Evolutionary conservation across 2,888 invertebrate genomes (phyloP).

Genomic region (Chymomyza fuscimana): DNA sequence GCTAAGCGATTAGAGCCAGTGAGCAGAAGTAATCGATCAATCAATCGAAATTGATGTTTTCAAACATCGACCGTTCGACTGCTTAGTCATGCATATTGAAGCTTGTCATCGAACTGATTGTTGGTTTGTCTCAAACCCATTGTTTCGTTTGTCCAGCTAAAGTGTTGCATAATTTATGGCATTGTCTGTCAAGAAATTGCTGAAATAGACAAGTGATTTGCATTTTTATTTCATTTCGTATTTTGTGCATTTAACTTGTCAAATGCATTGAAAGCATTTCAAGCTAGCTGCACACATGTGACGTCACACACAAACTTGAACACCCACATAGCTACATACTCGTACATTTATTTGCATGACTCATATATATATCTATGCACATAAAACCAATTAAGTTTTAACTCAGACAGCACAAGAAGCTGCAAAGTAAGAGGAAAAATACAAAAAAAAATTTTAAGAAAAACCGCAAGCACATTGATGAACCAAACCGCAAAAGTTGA

Average conservation of each 20-base stretch:
- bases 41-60: slow-evolving; percentile 50
- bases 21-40: slow-evolving; percentile 46
- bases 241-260: slow-evolving; percentile 3
- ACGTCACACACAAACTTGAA: not conserved
- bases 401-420: not conserved
- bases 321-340: not conserved
- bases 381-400: slow-evolving; percentile 64
- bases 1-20: slow-evolving; percentile 37
- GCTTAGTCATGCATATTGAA: slow-evolving; percentile 63
- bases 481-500: slow-evolving; percentile 45
- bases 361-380: slow-evolving; percentile 34
- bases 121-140: not conserved
- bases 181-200: slow-evolving; percentile 35
- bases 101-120: slow-evolving; percentile 47
- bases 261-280: not conserved
- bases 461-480: slow-evolving; percentile 24
- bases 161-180: slow-evolving; percentile 55
- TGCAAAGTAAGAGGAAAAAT: slow-evolving; percentile 33
- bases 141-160: not conserved
- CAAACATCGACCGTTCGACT: slow-evolving; percentile 20
- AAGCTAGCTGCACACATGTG: not conserved
- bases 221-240: slow-evolving; percentile 3
- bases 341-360: slow-evolving; percentile 23
- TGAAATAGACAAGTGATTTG: slow-evolving; percentile 20
- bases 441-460: not conserved